Conservation (phyloP, 2,888 invertebrate species). For the Chirona hameri region DNA sequence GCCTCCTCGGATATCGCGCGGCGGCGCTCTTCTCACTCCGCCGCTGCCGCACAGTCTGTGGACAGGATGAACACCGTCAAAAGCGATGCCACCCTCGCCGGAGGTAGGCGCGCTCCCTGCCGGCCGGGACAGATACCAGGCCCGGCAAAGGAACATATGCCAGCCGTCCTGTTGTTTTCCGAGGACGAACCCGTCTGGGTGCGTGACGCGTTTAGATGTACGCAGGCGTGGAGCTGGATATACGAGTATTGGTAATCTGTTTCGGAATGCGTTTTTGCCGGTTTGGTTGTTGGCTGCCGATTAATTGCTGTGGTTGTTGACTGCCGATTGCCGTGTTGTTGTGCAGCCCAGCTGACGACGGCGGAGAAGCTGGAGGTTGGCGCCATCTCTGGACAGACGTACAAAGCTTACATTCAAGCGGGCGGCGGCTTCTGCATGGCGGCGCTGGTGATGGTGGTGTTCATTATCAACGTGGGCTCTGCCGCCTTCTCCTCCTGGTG, state of each 20-base stretch:
- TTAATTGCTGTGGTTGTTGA: not conserved
- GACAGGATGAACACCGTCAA: not conserved
- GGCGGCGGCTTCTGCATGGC: slow-evolving; percentile 52
- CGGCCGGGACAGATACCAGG: not conserved
- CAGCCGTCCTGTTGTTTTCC: not conserved
- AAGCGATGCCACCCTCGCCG: not conserved
- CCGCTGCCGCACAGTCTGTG: not conserved
- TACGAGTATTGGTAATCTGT: not conserved
- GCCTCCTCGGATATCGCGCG: not conserved
- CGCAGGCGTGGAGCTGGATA: not conserved
- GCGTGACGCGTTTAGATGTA: not conserved
- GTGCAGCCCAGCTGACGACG: slow-evolving; percentile 44
- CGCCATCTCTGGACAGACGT: slow-evolving; percentile 48
- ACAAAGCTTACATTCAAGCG: slow-evolving; percentile 53
- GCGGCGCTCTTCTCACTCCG: not conserved
- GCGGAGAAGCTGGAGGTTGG: slow-evolving; percentile 48
- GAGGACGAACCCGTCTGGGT: not conserved
- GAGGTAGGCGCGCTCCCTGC: not conserved
- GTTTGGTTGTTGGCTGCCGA: not conserved
- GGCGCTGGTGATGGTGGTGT: slow-evolving; percentile 48
- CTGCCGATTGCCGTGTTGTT: not conserved
- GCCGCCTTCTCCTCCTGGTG: slow-evolving; percentile 59
- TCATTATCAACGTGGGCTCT: slow-evolving; percentile 53
- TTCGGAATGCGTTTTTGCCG: no score
- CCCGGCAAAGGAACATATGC: not conserved